These are phyloP conservation scores for Palythoa grandis DNA, from an alignment of 92 coral and sea anemone species.

Conservation along the genomic window DNA sequence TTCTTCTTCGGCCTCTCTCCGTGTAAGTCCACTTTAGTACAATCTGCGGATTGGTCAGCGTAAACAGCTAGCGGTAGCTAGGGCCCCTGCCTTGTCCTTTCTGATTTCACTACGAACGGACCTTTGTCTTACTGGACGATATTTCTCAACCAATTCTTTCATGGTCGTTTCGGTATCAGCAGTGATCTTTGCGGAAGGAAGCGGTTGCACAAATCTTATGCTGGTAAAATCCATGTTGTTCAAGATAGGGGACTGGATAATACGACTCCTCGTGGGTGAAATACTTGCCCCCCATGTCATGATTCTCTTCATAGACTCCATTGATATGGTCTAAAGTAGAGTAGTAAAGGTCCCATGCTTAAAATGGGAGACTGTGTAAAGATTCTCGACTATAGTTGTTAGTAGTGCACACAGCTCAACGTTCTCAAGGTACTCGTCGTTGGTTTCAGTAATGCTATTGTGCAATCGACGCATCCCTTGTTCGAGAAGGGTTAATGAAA, in stretches of 20 bases:
- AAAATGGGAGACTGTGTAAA: constrained; percentile 48
- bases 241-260: constrained; percentile 7
- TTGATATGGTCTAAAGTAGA: too few species aligned
- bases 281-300: background rate
- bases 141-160: background rate
- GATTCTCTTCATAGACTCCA: too few species aligned
- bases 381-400: background rate
- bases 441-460: constrained; percentile 27
- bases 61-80: background rate
- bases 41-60: background rate
- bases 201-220: constrained; percentile 33
- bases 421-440: constrained; percentile 20
- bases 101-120: background rate
- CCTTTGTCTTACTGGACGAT: background rate
- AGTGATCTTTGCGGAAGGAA: background rate
- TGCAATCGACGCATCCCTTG: constrained; percentile 45
- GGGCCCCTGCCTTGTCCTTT: background rate
- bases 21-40: background rate
- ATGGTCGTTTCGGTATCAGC: background rate
- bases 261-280: constrained; percentile 15
- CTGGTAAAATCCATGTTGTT: constrained; percentile 32
- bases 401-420: constrained; percentile 43
- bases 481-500: constrained; percentile 26
- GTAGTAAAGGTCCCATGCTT: too few species aligned
- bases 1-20: background rate